Evolutionary conservation across 2,797 vertebrate genomes (phyloP), one percentile per base, ranked within the genome.

Genomic region (Gambusia yucatana): DNA sequence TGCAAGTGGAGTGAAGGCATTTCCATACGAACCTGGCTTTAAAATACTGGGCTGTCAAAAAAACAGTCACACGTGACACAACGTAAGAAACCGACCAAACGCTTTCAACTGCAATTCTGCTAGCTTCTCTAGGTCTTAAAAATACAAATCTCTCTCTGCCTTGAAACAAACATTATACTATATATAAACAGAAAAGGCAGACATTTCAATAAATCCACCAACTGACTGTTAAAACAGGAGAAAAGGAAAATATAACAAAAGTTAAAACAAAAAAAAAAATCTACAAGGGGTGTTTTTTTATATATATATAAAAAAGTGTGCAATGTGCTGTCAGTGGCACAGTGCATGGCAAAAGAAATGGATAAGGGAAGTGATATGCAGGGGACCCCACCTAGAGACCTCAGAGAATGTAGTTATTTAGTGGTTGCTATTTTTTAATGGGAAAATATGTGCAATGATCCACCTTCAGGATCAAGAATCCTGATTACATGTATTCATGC

Each of bases 1-100:
- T 99, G 98, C 98, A 99, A 98, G 98, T 98, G 98, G 98, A 99
- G 98, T 98, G 98, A 98, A 99, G 98, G 98, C 98, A 99, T 99
- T 98, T 99, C 98, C 97, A 99, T 99, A 99, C 98, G 97, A 99
- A 99, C 98, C 98, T 99, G 98, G 98, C 97, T 99, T 99, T 99
- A 99, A 99, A 99, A 99, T 95, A 98, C 98, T 98, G 98, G 98
- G 98, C 98, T 99, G 98, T 99, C 98, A 99, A 99, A 99, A 98
- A 98, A 99, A 99, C 98, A 99, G 98, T 99, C 98, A 99, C 98
- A 99, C 97, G 98, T 99, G 97, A 99, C 97, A 99, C 97, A 99
- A 99, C 97, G 97, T 98, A 99, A 99, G 97, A 99, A 98, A 98
- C 97, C 96, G 96, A 97, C 97, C 97, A 97, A 97, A 96, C 97